These are phyloP conservation scores for Mya arenaria DNA, from an alignment of 1,140 invertebrate species.

Conservation along the genomic window DNA sequence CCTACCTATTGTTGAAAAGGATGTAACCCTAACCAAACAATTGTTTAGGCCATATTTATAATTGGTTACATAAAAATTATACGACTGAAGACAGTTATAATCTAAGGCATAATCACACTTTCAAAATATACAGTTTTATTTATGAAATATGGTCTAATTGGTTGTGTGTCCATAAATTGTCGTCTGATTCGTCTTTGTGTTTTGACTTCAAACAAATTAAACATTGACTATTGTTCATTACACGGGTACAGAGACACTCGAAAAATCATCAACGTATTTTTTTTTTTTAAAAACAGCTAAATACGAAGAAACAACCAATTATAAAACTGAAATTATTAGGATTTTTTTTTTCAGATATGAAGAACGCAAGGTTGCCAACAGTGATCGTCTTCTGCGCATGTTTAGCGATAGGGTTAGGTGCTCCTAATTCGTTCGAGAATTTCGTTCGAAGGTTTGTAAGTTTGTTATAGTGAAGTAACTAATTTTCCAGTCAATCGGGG, in stretches of 20 bases:
- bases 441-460: neutral
- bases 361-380: too few species aligned
- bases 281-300: neutral
- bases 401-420: neutral
- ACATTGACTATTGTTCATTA: neutral
- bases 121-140: neutral
- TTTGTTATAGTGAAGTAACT: too few species aligned
- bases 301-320: neutral
- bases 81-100: neutral
- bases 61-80: neutral
- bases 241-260: too few species aligned
- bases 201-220: neutral
- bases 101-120: neutral
- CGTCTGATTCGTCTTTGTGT: neutral
- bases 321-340: neutral
- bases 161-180: neutral
- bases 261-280: neutral
- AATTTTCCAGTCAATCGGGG: too few species aligned
- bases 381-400: neutral
- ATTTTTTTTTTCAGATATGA: too few species aligned
- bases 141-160: neutral
- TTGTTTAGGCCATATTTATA: neutral
- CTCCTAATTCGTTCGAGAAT: neutral
- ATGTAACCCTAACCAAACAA: too few species aligned
- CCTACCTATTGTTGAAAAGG: too few species aligned